Conservation (phyloP, 2,888 invertebrate genomes). For the Brachyopa scutellaris region DNA sequence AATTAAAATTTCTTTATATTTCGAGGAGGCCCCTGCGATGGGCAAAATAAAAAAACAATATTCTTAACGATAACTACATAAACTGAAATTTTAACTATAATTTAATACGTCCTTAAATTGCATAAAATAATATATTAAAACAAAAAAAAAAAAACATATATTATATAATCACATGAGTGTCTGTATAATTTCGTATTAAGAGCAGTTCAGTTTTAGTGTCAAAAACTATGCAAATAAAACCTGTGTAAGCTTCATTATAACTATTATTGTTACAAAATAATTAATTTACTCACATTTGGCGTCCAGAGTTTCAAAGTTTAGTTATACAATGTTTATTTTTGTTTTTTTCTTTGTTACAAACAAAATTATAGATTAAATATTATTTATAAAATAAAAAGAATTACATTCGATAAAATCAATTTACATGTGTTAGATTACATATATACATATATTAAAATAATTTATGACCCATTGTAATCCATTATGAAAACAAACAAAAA, state of each 20-base stretch:
- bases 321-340: conserved; percentile 25
- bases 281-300: conserved; percentile 63
- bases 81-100: conserved; percentile 67
- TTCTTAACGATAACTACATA: conserved; percentile 64
- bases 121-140: conserved; percentile 45
- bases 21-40: conserved; percentile 29
- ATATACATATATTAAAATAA: conserved; percentile 67
- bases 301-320: conserved; percentile 67
- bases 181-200: conserved; percentile 58
- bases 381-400: conserved; percentile 56
- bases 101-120: conserved; percentile 71
- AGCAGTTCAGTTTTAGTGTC: conserved; percentile 49
- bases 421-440: conserved; percentile 67
- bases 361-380: conserved; percentile 61
- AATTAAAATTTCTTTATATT: conserved; percentile 41
- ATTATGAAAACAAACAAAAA: conserved; percentile 48
- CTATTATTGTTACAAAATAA: too few relatives aligned
- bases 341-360: conserved; percentile 49
- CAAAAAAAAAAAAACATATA: conserved; percentile 15
- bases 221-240: conserved; percentile 45
- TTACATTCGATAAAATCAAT: conserved; percentile 41
- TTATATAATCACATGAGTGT: conserved; percentile 44
- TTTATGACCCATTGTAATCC: conserved; percentile 71
- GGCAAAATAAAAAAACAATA: conserved; percentile 21
- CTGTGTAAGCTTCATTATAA: conserved; percentile 52